These are phyloP conservation scores for Drosophila monieri DNA, from an alignment of 2,888 invertebrate species.

Conservation along the genomic window DNA sequence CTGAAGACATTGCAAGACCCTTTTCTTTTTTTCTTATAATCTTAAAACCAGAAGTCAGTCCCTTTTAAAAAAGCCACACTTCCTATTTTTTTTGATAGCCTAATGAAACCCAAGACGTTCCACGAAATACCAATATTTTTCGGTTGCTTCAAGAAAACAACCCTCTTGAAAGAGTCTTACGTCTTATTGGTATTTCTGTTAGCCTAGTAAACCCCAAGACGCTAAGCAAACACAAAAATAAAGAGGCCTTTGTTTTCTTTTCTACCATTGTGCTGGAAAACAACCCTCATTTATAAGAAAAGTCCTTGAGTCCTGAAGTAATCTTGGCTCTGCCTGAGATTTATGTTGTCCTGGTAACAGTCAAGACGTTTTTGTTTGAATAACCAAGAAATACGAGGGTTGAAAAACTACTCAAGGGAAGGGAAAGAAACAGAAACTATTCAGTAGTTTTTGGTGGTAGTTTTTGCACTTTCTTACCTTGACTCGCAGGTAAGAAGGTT, in stretches of 20 bases:
- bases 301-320: background rate
- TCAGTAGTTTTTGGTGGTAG: conserved; percentile 37
- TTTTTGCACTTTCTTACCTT: conserved; percentile 18
- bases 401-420: conserved; percentile 12
- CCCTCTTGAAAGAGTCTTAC: background rate
- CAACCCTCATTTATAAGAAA: conserved; percentile 24
- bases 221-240: conserved; percentile 10
- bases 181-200: conserved; percentile 4
- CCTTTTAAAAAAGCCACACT: background rate
- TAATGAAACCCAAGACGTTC: conserved; percentile 17
- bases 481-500: conserved; percentile 6
- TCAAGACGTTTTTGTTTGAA: conserved; percentile 48
- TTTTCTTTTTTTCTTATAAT: background rate
- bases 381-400: conserved; percentile 16
- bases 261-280: background rate
- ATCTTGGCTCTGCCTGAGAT: conserved; percentile 14
- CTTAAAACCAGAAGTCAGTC: background rate
- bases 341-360: conserved; percentile 52
- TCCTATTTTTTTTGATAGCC: conserved; percentile 8
- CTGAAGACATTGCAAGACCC: background rate
- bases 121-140: background rate
- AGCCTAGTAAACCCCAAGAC: conserved; percentile 24
- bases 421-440: background rate
- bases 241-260: conserved; percentile 10
- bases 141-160: background rate